Percentiles rank a stretch among this genome's conserved stretches.
These are phyloP conservation scores for Darwinula stevensoni DNA, from an alignment of 2,888 invertebrate species.

Conservation along the genomic window DNA sequence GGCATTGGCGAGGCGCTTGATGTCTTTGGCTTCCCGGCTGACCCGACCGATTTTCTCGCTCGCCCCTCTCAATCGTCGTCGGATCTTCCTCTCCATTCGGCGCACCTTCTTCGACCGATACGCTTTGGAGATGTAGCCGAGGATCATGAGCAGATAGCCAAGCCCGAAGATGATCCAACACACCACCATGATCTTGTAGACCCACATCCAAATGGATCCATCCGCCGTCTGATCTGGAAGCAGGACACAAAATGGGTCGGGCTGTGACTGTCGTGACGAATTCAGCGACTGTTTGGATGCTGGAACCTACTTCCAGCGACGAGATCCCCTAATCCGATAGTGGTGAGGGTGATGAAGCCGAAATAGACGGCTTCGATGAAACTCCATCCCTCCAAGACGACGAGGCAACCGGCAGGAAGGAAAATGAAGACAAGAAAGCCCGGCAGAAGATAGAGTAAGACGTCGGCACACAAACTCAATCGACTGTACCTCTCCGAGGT, in stretches of 20 bases:
- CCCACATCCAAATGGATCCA: slow-evolving; percentile 13
- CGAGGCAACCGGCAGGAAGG: slow-evolving; percentile 51
- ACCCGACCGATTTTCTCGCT: neutral
- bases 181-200: slow-evolving; percentile 51
- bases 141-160: slow-evolving; percentile 54
- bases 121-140: slow-evolving; percentile 13
- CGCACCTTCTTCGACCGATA: neutral
- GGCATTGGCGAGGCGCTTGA: slow-evolving; percentile 45
- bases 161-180: slow-evolving; percentile 73
- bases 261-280: neutral
- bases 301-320: slow-evolving; percentile 42
- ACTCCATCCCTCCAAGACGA: slow-evolving; percentile 55
- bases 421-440: slow-evolving; percentile 63
- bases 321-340: slow-evolving; percentile 69
- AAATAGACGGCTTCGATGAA: slow-evolving; percentile 59
- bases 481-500: slow-evolving; percentile 46
- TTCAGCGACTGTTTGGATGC: too few relatives aligned
- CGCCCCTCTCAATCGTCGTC: neutral
- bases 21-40: slow-evolving; percentile 26
- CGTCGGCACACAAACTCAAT: slow-evolving; percentile 32
- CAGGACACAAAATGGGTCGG: neutral
- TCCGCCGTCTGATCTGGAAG: neutral
- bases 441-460: slow-evolving; percentile 55
- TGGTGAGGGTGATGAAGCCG: slow-evolving; percentile 23
- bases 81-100: neutral